Base-by-base conservation (phyloP, 92 coral and sea anemone species). In the Umimayanthus chanpuru region DNA sequence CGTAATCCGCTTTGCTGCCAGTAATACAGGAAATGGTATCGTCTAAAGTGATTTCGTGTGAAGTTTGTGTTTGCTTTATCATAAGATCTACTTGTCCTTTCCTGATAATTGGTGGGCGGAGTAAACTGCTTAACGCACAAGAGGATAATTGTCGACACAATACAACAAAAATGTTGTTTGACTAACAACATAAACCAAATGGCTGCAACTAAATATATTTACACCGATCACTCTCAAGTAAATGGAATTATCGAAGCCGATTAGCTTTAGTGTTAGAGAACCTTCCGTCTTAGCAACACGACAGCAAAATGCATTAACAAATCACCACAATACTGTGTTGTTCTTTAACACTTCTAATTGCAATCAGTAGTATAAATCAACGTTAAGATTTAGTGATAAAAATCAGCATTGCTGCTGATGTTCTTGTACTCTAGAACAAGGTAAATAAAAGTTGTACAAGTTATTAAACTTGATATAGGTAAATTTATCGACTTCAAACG, bases 91-190 rank as follows among this genome's bases (percentile, higher is more conserved):
- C 61, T 66, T 81, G 55, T 39, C 25, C 47, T 65, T 53, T 66
- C 58, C 82, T 81, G 75, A 67, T 81, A 65, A 64, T 36, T 65
- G 20, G 86, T 65, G 61, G 86, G 86, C 86, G 86, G 86, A 28
- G 86, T 81, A 65, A 66, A 40, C 76, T 40, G 76, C 29, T 36
- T 65, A 81, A 64, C 76, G 16, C 32, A 81, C 58, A 81, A 36
- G 39, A 47, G 38, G 53, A 43, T 58, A 56, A 81, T 29, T 61
- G 72, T 80, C 85, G 70, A 56, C 18, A 80, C 83, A 74, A 38
- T 50, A 79, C 66, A 53, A 29, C 32, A 58, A 64, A 55, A 76
- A n/a, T 10, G 2, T 50, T 78, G 66, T 29, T 78, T 61, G 68
- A 61, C 26, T 21, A 61, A 61, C 68, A 61, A 21, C 38, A 78